Percentiles rank a stretch among this genome's conserved stretches.
Evolutionary conservation across 2,797 vertebrate genomes (phyloP).

Genomic region (Spea hammondii): DNA sequence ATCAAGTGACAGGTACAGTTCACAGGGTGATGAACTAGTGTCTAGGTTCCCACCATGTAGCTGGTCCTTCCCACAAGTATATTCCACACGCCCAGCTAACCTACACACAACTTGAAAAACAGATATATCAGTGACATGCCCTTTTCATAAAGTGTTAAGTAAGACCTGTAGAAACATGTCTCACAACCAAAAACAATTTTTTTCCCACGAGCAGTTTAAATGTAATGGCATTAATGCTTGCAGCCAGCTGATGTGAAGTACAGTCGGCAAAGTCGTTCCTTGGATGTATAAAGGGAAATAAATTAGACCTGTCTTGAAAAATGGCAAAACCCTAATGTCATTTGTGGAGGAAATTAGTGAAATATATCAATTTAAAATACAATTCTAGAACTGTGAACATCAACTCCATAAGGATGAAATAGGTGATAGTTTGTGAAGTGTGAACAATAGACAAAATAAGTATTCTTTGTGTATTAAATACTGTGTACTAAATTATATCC

Average conservation of each 20-base stretch:
- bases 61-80: background rate
- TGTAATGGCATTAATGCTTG: background rate
- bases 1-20: background rate
- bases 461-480: too few relatives aligned
- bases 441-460: too few relatives aligned
- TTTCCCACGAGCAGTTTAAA: background rate
- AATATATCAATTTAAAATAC: too few relatives aligned
- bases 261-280: too few relatives aligned
- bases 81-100: background rate
- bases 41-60: background rate
- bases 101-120: background rate
- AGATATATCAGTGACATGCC: conserved; percentile 3
- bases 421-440: too few relatives aligned
- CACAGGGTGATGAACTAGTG: background rate
- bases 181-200: background rate
- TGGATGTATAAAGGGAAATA: too few relatives aligned
- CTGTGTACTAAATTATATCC: too few relatives aligned
- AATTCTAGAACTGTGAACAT: too few relatives aligned
- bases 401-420: too few relatives aligned
- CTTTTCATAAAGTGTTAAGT: background rate
- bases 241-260: background rate
- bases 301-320: too few relatives aligned
- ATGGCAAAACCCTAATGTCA: too few relatives aligned
- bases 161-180: background rate
- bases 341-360: too few relatives aligned